Evolutionary conservation across 2,113 vertebrate species (phyloP).

Genomic region (Falco punctatus): DNA sequence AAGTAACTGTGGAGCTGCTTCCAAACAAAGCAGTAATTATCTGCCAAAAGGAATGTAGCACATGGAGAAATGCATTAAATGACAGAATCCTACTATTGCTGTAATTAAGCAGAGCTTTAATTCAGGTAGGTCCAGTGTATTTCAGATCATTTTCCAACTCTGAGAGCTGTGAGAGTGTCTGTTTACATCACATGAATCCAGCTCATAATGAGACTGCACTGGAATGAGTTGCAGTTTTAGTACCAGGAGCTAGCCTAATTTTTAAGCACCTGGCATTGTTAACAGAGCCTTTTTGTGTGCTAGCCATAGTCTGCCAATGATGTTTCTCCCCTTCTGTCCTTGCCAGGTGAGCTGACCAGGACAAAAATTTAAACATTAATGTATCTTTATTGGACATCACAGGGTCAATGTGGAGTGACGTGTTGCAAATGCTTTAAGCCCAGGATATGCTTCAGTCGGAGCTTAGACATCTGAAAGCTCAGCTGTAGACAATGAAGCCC

Average conservation of each 20-base stretch:
- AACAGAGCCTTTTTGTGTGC: neutral
- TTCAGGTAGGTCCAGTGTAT: neutral
- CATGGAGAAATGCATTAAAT: neutral
- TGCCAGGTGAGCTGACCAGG: neutral
- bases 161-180: neutral
- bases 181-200: neutral
- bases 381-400: neutral
- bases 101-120: neutral
- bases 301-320: neutral
- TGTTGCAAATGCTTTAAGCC: neutral
- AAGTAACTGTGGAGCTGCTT: neutral
- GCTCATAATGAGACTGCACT: neutral
- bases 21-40: neutral
- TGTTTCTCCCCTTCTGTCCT: neutral
- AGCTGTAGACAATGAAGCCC: neutral
- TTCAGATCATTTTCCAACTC: neutral
- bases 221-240: neutral
- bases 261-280: neutral
- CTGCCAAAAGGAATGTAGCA: neutral
- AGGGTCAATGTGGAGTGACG: rapidly evolving
- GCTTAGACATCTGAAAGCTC: neutral
- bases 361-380: neutral
- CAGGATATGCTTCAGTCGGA: neutral
- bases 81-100: neutral
- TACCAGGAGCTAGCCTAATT: neutral